These are phyloP conservation scores for Triops longicaudatus DNA, from an alignment of 1,140 invertebrate species.

Conservation along the genomic window DNA sequence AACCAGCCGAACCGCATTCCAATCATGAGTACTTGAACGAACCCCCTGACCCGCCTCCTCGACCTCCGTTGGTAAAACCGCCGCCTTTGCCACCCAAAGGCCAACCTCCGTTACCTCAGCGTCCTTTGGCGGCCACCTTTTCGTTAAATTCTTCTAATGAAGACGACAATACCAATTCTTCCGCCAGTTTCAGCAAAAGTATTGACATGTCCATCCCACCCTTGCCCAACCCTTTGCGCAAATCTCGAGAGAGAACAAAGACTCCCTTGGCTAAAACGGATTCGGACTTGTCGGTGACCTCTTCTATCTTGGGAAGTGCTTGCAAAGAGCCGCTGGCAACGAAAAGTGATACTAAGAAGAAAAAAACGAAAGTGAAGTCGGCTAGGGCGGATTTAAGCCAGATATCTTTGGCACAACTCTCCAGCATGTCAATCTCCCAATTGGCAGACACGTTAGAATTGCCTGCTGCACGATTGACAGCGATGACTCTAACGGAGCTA, in stretches of 20 bases:
- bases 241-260: conserved; percentile 22
- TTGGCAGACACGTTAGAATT: conserved; percentile 63
- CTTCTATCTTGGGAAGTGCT: background rate
- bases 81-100: conserved; percentile 79
- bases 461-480: conserved; percentile 63
- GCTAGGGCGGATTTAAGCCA: conserved; percentile 42
- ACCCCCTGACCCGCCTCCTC: conserved; percentile 60
- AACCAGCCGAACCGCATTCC: background rate
- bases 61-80: conserved; percentile 57
- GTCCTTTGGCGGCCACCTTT: conserved; percentile 28
- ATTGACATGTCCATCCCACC: conserved; percentile 31
- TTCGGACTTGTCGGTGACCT: conserved; percentile 12
- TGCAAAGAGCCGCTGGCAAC: background rate
- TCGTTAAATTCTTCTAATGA: conserved; percentile 43
- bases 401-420: conserved; percentile 69
- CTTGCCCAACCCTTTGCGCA: conserved; percentile 30
- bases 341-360: background rate
- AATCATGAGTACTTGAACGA: conserved; percentile 35
- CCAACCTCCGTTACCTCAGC: conserved; percentile 36
- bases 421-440: conserved; percentile 67
- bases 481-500: conserved; percentile 72
- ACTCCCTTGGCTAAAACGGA: background rate
- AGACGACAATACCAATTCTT: conserved; percentile 41
- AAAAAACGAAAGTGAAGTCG: background rate
- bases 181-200: background rate